Conservation (phyloP, 2,797 vertebrate species). For the Graptemys geographica region DNA sequence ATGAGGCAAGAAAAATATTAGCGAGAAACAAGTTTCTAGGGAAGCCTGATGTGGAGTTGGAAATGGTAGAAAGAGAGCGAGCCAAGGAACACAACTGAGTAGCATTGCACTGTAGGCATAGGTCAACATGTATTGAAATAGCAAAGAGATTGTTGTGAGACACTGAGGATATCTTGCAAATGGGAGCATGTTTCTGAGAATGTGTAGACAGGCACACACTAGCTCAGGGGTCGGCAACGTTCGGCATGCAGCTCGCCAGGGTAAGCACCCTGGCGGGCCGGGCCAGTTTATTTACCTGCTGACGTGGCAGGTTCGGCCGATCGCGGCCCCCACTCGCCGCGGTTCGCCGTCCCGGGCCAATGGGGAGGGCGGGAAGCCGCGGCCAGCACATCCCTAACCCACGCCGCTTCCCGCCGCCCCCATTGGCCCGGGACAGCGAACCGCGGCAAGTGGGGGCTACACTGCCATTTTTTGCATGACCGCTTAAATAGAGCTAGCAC, state of each 20-base stretch:
- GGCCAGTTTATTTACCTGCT: no score
- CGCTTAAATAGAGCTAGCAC: not conserved
- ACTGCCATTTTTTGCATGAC: not conserved
- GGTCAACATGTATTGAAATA: not conserved
- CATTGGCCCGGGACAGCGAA: no score
- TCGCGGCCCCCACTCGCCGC: no score
- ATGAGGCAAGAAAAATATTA: fast-evolving
- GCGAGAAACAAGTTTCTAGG: not conserved
- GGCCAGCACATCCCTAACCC: no score
- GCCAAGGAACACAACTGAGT: not conserved
- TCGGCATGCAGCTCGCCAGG: no score
- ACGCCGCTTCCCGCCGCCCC: no score
- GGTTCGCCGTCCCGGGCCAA: no score
- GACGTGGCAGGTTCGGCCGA: no score
- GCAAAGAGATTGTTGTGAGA: not conserved
- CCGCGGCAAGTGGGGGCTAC: not conserved
- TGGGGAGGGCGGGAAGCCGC: no score
- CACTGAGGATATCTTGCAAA: not conserved
- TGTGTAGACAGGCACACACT: not conserved
- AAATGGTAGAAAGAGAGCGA: not conserved
- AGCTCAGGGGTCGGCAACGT: not conserved
- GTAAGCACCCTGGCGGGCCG: no score
- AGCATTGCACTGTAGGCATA: not conserved
- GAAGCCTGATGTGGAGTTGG: not conserved
- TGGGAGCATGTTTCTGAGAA: not conserved